These are phyloP conservation scores for Trachemys scripta DNA, from an alignment of 2,113 vertebrate species.

Conservation along the genomic window DNA sequence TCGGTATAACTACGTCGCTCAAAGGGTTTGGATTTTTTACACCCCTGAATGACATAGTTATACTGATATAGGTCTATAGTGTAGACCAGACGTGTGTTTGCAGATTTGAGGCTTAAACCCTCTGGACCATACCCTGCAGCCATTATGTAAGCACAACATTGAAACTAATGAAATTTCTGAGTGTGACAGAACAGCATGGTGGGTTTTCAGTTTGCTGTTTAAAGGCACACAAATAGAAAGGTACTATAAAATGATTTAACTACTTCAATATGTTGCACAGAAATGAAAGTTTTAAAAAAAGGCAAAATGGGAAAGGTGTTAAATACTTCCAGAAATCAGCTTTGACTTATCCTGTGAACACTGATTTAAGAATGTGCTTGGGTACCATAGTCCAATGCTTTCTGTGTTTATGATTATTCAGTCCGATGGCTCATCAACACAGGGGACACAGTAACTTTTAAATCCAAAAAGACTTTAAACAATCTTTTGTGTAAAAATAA, in stretches of 20 bases:
- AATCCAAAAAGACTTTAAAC: neutral
- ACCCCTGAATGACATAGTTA: neutral
- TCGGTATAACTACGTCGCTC: neutral
- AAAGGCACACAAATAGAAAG: neutral
- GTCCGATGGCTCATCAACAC: neutral
- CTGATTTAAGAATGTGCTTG: neutral
- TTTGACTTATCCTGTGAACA: neutral
- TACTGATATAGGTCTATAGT: neutral
- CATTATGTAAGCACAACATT: neutral
- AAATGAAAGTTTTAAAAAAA: neutral
- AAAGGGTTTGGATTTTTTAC: no score
- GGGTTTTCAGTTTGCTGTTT: neutral
- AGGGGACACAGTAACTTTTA: neutral
- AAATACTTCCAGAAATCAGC: neutral
- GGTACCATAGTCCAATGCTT: neutral
- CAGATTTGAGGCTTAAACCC: neutral
- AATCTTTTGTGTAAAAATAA: neutral
- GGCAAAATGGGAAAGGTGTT: neutral
- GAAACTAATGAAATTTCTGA: conserved; percentile 6
- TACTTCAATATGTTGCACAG: neutral
- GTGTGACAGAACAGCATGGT: neutral
- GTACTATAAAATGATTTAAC: neutral
- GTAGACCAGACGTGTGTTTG: neutral
- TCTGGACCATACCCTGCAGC: neutral
- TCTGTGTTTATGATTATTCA: neutral